Evolutionary conservation across 2,888 invertebrate species (phyloP).

Genomic region (Trachelus troglodyta): DNA sequence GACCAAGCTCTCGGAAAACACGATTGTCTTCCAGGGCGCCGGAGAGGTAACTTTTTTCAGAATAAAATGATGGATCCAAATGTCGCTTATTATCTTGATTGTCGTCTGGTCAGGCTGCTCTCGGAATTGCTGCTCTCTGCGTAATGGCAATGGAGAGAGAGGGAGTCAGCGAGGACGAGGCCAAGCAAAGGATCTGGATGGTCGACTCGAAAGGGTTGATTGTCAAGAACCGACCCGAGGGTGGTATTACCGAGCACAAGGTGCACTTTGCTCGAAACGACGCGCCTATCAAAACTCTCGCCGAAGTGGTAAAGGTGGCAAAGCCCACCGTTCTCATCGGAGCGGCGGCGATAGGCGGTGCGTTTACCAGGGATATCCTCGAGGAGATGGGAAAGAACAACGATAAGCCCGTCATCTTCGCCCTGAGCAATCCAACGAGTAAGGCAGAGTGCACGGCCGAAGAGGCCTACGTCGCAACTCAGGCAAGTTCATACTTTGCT

Average conservation of each 20-base stretch:
- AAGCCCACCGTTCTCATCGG: slow-evolving; percentile 94
- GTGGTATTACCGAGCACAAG: slow-evolving; percentile 85
- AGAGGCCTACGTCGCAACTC: slow-evolving; percentile 88
- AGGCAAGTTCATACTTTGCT: slow-evolving; percentile 69
- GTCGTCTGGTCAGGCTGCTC: slow-evolving; percentile 75
- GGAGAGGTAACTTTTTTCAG: slow-evolving; percentile 79
- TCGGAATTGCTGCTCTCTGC: slow-evolving; percentile 94
- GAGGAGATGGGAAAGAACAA: slow-evolving; percentile 87
- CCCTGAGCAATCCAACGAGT: slow-evolving; percentile 97
- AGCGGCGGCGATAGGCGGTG: slow-evolving; percentile 92
- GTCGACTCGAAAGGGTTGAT: slow-evolving; percentile 96
- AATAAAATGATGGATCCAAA: no score
- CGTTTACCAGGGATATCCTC: slow-evolving; percentile 91
- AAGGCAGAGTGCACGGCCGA: slow-evolving; percentile 99
- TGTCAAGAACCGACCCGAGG: slow-evolving; percentile 86
- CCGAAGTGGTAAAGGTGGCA: slow-evolving; percentile 82
- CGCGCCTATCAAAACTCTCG: slow-evolving; percentile 80
- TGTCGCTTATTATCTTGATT: no score
- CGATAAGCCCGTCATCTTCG: slow-evolving; percentile 93
- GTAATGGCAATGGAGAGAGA: slow-evolving; percentile 93
- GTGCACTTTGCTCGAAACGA: slow-evolving; percentile 83
- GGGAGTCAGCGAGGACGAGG: slow-evolving; percentile 81
- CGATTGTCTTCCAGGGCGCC: slow-evolving; percentile 94
- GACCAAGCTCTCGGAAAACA: slow-evolving; percentile 84
- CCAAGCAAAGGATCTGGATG: slow-evolving; percentile 89